Evolutionary conservation across 2,888 invertebrate genomes (phyloP).

Genomic region (Cataglyphis cursor): DNA sequence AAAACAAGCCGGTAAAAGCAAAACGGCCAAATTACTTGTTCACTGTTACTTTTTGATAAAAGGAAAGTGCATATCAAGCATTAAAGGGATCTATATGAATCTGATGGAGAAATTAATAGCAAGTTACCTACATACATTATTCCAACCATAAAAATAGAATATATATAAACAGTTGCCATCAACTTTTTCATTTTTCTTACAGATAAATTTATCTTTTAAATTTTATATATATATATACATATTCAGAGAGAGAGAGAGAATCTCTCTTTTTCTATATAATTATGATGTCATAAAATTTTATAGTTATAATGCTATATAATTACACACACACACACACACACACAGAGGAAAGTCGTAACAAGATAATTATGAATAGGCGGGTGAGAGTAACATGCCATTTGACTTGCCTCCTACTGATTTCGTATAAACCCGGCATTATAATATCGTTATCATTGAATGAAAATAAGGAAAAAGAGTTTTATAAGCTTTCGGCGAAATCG

Average conservation of each 20-base stretch:
- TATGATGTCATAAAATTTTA: slow-evolving; percentile 2
- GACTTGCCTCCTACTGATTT: background rate
- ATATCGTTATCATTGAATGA: background rate
- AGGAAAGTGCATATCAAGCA: background rate
- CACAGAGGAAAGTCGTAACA: background rate
- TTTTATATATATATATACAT: background rate
- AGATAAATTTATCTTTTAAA: background rate
- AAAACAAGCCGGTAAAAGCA: slow-evolving; percentile 32
- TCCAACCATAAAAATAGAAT: background rate
- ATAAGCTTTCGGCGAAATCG: background rate
- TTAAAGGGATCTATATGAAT: background rate
- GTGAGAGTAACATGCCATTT: background rate
- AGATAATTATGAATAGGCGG: background rate
- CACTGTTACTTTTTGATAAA: background rate
- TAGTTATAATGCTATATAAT: background rate
- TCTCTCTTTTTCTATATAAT: background rate
- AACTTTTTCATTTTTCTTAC: background rate
- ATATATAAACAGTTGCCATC: background rate
- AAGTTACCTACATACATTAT: background rate
- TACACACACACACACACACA: background rate
- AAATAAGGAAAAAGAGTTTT: background rate
- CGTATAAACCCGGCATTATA: background rate
- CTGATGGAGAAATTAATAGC: background rate
- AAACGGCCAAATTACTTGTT: slow-evolving; percentile 7
- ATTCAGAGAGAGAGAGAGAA: no score